Evolutionary conservation across 2,888 invertebrate genomes (phyloP).

Genomic region (Plebejus anna): DNA sequence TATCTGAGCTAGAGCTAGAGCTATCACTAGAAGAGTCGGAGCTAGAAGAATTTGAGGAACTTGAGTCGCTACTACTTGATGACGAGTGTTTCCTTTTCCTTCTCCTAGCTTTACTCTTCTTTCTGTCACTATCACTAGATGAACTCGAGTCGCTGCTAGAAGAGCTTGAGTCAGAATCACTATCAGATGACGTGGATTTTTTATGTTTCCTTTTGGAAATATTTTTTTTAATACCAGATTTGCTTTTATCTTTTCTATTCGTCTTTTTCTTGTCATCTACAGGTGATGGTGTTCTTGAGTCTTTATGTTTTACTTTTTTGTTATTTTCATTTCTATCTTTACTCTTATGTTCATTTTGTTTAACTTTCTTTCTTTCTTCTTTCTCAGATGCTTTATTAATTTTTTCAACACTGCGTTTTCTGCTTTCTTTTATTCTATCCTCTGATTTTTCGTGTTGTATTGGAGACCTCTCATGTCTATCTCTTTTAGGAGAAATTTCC

Average conservation of each 20-base stretch:
- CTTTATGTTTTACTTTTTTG: slow-evolving; percentile 33
- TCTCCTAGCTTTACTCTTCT: slow-evolving; percentile 50
- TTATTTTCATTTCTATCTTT: slow-evolving; percentile 34
- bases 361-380: slow-evolving; percentile 29
- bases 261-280: slow-evolving; percentile 38
- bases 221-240: slow-evolving; percentile 38
- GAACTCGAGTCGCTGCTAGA: slow-evolving; percentile 62
- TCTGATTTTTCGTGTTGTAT: slow-evolving; percentile 30
- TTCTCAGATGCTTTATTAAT: slow-evolving; percentile 32
- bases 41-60: slow-evolving; percentile 56
- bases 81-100: slow-evolving; percentile 57
- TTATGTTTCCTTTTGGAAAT: slow-evolving; percentile 49
- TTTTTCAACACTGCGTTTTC: slow-evolving; percentile 32
- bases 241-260: slow-evolving; percentile 39
- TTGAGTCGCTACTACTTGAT: slow-evolving; percentile 54
- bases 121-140: slow-evolving; percentile 57
- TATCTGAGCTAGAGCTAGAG: slow-evolving; percentile 61
- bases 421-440: slow-evolving; percentile 27
- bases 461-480: slow-evolving; percentile 36
- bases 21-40: slow-evolving; percentile 52
- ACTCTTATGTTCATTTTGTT: slow-evolving; percentile 31
- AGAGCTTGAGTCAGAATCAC: slow-evolving; percentile 58
- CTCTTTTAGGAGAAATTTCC: slow-evolving; percentile 37
- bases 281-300: slow-evolving; percentile 42
- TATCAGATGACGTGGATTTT: slow-evolving; percentile 60